Evolutionary conservation across 92 coral and sea anemone genomes (phyloP), one percentile per base, ranked within the genome.

Genomic region (Phymanthus crucifer): DNA sequence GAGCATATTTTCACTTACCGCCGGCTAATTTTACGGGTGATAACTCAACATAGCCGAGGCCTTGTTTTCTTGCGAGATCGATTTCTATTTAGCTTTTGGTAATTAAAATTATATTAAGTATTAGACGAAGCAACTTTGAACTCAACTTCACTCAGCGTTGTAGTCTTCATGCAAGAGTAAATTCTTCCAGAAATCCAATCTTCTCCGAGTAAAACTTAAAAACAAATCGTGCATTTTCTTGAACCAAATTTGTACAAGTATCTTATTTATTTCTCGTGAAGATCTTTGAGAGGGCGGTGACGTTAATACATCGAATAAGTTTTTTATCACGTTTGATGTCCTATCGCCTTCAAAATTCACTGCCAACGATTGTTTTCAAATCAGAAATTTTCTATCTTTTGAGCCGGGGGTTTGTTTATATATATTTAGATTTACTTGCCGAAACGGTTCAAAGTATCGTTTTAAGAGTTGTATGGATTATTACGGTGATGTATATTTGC

Each of bases 101-200:
- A 82, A 82, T 82, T 82, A 82, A 74, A 50, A 74, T 19, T 74
- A 47, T 82, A 74, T 82, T 82, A 82, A 75, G 40, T 16, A 27
- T 33, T 31, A 6, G 70, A 73, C 57, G 47, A 68, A 71, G 78
- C 12, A 35, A 50, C 56, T 48, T 37, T 54, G 33, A 70, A 45
- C 33, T 1, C 32, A 9, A 17, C 32, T 79, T 58, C 16, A 32
- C 23, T 48, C 75, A 79, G 43, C 66, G 37, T 48, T 12, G 65
- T 32, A 4, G 18, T 61, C 34, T 19, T 34, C 2, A 11, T 32
- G n/a, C 31, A 74, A 21, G 27, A 34, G n/a, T 70, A 36, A 70
- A 70, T 38, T 32, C 74, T 3, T 6, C 14, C 6, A 33, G 27
- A 38, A 70, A 40, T 71, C 75, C 3, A 40, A 18, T 21, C 29